Conservation (phyloP, 2,113 vertebrate genomes). For the Anser cygnoides region DNA sequence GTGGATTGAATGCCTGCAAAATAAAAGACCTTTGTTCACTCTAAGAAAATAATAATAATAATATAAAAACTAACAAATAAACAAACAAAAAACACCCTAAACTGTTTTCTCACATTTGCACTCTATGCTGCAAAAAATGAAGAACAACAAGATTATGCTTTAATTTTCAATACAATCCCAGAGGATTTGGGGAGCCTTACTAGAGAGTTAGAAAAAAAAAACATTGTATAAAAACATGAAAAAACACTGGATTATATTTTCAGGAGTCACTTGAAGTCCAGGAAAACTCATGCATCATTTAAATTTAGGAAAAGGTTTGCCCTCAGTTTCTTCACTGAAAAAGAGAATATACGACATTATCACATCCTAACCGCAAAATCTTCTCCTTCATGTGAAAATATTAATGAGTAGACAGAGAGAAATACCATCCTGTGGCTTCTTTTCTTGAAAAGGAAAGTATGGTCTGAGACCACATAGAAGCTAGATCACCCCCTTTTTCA, state of each 20-base stretch:
- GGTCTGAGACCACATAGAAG: background rate
- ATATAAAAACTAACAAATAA: background rate
- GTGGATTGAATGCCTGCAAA: background rate
- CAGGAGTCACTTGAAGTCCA: background rate
- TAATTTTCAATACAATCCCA: background rate
- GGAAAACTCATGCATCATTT: background rate
- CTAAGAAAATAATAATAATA: background rate
- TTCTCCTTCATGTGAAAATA: background rate
- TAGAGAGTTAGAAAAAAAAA: background rate
- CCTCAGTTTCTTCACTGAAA: background rate
- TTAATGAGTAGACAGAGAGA: background rate
- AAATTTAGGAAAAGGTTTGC: background rate
- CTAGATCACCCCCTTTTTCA: background rate
- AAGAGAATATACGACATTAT: background rate
- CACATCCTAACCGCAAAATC: background rate
- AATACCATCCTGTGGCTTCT: background rate
- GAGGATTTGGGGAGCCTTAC: background rate
- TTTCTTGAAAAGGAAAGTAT: background rate
- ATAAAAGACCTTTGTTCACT: slow-evolving; percentile 17
- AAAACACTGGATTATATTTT: background rate
- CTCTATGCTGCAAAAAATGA: background rate
- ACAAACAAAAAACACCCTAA: background rate
- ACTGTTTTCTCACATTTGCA: background rate
- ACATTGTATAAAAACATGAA: background rate
- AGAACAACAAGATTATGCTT: background rate